A percentile compares a stretch with the other conserved stretches of the same genome.
Conservation (phyloP, 1,140 invertebrate genomes). For the Pristionchus pacificus region DNA sequence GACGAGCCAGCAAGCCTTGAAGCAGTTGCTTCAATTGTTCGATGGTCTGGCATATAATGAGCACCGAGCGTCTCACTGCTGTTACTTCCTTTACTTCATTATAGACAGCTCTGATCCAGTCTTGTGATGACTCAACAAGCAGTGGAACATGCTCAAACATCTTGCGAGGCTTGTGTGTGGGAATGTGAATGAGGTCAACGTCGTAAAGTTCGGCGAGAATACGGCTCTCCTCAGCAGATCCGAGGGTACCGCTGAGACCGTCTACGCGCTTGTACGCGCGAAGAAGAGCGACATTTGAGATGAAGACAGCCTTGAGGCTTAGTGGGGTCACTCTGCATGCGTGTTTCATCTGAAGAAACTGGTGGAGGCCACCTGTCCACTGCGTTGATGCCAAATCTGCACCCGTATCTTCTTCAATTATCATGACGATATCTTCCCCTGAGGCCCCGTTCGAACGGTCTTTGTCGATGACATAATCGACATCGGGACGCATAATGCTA, state of each 20-base stretch:
- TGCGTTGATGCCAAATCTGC: slow-evolving; percentile 57
- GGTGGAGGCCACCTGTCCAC: slow-evolving; percentile 59
- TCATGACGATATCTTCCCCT: slow-evolving; percentile 24
- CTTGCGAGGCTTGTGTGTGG: slow-evolving; percentile 8
- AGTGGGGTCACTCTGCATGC: slow-evolving; percentile 54
- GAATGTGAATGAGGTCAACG: slow-evolving; percentile 8
- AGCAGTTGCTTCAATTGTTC: slow-evolving; percentile 2
- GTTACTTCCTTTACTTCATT: slow-evolving; percentile 4
- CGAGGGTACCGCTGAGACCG: slow-evolving; percentile 59
- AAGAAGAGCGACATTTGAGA: slow-evolving; percentile 59
- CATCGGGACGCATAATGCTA: slow-evolving; percentile 4
- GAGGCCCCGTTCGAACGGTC: not conserved
- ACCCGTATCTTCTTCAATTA: slow-evolving; percentile 59
- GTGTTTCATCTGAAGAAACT: slow-evolving; percentile 60
- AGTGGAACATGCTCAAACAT: slow-evolving; percentile 18
- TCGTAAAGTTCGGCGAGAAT: slow-evolving; percentile 9
- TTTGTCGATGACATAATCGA: slow-evolving; percentile 10
- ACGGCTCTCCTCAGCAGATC: slow-evolving; percentile 33
- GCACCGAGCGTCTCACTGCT: not conserved
- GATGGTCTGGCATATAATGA: slow-evolving; percentile 16
- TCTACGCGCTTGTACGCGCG: slow-evolving; percentile 55
- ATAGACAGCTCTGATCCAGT: slow-evolving; percentile 9
- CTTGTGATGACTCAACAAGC: not conserved
- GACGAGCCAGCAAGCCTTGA: not conserved
- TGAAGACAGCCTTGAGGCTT: slow-evolving; percentile 58